Base-by-base conservation (phyloP, 1,140 invertebrate species). In the Odontomachus brunneus region DNA sequence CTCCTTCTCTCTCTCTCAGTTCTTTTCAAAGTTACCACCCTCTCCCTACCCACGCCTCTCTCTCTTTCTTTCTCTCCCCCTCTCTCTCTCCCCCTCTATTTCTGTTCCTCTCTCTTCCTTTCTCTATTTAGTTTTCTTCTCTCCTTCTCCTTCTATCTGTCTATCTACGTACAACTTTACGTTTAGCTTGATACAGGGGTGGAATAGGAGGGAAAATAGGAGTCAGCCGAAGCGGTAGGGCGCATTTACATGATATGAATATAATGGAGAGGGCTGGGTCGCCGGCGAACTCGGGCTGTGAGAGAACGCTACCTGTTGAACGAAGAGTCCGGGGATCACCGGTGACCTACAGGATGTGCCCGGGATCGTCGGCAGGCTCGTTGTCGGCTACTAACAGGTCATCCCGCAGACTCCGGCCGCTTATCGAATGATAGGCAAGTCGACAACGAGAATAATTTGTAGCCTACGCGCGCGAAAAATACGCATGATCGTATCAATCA, bases 231-330 rank as follows among this genome's bases (percentile, higher is more conserved):
- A 82, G 89, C 86, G 76, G 84, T 88, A 88, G 91, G 87, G 88
- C 89, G 73, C 91, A 94, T 94, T 94, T 93, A 93, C 93, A 94
- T 93, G 92, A 93, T 93, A 94, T 94, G 93, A 94, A 93, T 94
- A 93, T 94, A 94, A 94, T 94, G 91, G 90, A 93, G 93, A 92
- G 92, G 89, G 90, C 82, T 88, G 88, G 87, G 78, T 88, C 88
- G 84, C 83, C 76, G 88, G 89, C 82, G 82, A 84, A 76, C 72
- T 84, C 87, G 82, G 83, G 55, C 89, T 89, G 87, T 84, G 88
- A 92, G 87, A 84, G 85, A 92, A 83, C 89, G 89, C 93, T 93
- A 94, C 93, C 93, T 94, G 93, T 94, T 94, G 93, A 94, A 92
- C 91, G 76, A 83, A 85, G 82, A 92, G 90, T 91, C 92, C 89